Evolutionary conservation across 1,140 invertebrate genomes (phyloP).

Genomic region (Wiebesia pumilae): DNA sequence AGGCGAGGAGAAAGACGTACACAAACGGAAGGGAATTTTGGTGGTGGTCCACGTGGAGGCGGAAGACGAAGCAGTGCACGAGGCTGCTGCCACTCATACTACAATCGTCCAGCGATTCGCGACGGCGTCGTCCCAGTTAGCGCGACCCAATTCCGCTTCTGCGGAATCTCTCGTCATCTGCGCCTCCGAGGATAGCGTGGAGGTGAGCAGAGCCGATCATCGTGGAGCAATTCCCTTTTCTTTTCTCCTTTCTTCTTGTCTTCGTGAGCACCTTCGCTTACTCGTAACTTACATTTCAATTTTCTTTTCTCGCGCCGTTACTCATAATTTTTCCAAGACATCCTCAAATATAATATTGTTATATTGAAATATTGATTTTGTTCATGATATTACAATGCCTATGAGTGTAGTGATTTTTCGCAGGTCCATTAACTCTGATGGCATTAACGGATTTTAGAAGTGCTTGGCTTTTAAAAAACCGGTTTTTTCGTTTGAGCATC

Average conservation of each 20-base stretch:
- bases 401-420: background rate
- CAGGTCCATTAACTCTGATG: background rate
- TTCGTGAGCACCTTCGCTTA: background rate
- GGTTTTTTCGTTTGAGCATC: background rate
- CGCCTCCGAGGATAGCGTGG: conserved; percentile 37
- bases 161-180: conserved; percentile 50
- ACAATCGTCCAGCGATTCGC: conserved; percentile 8
- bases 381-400: background rate
- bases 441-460: background rate
- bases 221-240: background rate
- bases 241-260: background rate
- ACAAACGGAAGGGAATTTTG: background rate
- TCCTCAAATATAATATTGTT: background rate
- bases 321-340: background rate
- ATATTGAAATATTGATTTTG: background rate
- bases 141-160: conserved; percentile 49
- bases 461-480: background rate
- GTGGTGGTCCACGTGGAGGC: conserved; percentile 24
- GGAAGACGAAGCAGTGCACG: conserved; percentile 13
- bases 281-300: background rate
- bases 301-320: background rate
- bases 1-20: background rate
- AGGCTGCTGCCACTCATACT: background rate
- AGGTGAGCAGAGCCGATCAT: conserved; percentile 44
- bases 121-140: conserved; percentile 51